Base-by-base conservation (phyloP, 1,140 invertebrate genomes). In the Monomorium pharaonis region DNA sequence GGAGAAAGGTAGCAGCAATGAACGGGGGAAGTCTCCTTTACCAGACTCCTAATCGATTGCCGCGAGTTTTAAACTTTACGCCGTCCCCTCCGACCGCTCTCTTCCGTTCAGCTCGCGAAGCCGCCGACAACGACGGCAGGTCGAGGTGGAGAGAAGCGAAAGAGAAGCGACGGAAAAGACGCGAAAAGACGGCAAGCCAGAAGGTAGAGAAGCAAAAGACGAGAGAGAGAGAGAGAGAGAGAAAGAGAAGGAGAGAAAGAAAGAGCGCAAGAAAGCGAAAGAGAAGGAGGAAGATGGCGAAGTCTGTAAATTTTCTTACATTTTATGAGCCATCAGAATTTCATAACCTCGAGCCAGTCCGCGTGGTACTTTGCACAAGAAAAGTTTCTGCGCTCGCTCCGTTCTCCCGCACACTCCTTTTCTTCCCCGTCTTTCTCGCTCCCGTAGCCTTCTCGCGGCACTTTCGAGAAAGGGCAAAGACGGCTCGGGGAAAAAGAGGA, bases 251-350 rank as follows among this genome's bases (percentile, higher is more conserved):
- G 51, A 49, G 10, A 37, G 30, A 37, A 49, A 70, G 42, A 70
- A 60, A 81, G 72, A 86, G 67, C 16, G 27, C 21, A 60, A 74
- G 47, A 76, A 74, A 54, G 84, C 30, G 72, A 74, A 67, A 84
- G 75, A 89, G 70, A 86, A 80, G 69, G 69, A 83, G 86, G 88
- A 76, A 76, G 85, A 88, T 86, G 92, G 89, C 88, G 88, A 93
- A 94, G 94, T 94, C 95, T 95, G 95, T 95, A 95, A 95, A 95
- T 95, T 95, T 95, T 95, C 95, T 95, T 95, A 95, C 94, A 95
- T 95, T 95, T 95, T 95, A 95, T 95, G 95, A 95, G 94, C 94
- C 94, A 95, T 95, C 95, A 95, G 94, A 95, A 95, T 95, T 95
- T 95, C 95, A 95, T 95, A 95, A 95, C 94, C 94, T 94, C 94